Conservation (phyloP, 1,140 invertebrate species). For the Pararge aegeria region DNA sequence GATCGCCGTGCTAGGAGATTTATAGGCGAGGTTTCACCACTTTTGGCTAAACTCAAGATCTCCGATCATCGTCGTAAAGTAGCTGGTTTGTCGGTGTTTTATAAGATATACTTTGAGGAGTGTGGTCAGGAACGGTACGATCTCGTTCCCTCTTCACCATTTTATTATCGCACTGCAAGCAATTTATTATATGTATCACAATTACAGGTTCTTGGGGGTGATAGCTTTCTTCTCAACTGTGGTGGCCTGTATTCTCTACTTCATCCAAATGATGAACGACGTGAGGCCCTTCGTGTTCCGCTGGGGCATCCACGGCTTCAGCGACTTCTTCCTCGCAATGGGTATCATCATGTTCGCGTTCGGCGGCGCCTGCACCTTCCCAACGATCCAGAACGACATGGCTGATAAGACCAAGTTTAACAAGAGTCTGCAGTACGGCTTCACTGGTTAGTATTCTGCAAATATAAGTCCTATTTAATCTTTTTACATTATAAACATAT, state of each 20-base stretch:
- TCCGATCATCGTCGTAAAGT: no score
- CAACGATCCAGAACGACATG: conserved; percentile 87
- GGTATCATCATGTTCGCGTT: conserved; percentile 85
- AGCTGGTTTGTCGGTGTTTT: no score
- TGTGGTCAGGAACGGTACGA: no score
- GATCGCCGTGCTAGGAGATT: no score
- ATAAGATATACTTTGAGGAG: no score
- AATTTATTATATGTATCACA: neutral
- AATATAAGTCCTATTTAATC: no score
- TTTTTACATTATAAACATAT: no score
- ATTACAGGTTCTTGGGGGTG: conserved; percentile 62
- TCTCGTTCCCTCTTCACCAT: no score
- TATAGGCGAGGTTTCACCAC: no score
- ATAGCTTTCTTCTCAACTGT: conserved; percentile 81
- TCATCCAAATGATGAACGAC: conserved; percentile 80
- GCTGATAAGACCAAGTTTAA: conserved; percentile 80
- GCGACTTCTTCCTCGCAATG: conserved; percentile 83
- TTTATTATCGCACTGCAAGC: no score
- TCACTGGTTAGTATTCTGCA: conserved; percentile 64
- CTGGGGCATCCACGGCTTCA: conserved; percentile 61
- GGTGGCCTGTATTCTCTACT: conserved; percentile 81
- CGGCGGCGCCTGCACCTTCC: conserved; percentile 85
- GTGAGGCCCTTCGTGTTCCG: conserved; percentile 56
- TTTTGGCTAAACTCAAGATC: no score
- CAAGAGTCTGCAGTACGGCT: conserved; percentile 77